Percentiles rank a stretch among this genome's conserved stretches.
Conservation (phyloP, 2,888 invertebrate genomes). For the Heteromurus nitidus region DNA sequence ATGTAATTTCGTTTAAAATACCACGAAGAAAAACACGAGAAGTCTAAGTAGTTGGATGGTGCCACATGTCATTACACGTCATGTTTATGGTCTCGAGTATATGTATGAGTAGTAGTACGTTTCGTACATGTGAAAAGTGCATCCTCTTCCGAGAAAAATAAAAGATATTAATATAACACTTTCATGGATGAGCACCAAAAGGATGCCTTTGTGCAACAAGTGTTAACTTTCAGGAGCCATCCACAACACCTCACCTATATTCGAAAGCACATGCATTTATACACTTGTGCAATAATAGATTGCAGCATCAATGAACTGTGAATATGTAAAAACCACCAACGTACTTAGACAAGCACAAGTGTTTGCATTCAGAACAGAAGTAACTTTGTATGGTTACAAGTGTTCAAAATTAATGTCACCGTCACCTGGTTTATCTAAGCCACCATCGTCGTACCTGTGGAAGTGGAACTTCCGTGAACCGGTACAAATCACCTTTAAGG, state of each 20-base stretch:
- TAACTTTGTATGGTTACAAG: neutral
- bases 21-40: neutral
- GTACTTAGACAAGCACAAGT: neutral
- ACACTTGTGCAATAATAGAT: no score
- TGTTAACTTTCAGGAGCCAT: conserved; percentile 12
- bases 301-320: conserved; percentile 33
- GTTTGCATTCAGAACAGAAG: neutral
- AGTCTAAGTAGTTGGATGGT: no score
- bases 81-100: no score
- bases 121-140: neutral
- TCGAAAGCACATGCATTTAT: no score
- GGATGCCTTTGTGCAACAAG: no score
- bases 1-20: conserved; percentile 1
- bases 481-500: conserved; percentile 24
- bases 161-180: neutral
- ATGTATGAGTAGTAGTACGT: neutral
- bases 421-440: conserved; percentile 16
- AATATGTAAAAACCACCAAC: conserved; percentile 10
- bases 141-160: neutral
- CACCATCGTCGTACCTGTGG: conserved; percentile 17
- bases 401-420: conserved; percentile 21
- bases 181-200: neutral
- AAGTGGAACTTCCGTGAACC: conserved; percentile 4
- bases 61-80: conserved; percentile 13
- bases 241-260: neutral